These are phyloP conservation scores for Leptodactylus fallax DNA, from an alignment of 2,797 vertebrate genomes.

Conservation along the genomic window DNA sequence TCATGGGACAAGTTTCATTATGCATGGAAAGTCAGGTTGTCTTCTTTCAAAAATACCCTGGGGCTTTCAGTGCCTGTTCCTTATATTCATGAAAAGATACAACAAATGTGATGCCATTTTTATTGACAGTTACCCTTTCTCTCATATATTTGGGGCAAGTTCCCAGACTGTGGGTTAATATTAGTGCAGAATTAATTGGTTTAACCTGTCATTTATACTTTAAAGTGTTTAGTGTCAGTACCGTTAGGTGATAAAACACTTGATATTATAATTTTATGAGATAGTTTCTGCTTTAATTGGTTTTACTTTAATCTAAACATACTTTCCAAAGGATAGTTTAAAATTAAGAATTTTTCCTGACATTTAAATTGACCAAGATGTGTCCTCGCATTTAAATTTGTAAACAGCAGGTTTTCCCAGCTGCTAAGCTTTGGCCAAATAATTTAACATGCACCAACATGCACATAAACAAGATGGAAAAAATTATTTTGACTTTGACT, in stretches of 20 bases:
- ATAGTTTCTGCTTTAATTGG: background rate
- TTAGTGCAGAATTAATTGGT: background rate
- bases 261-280: background rate
- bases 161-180: background rate
- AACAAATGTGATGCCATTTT: background rate
- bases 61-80: background rate
- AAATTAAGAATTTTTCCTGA: background rate
- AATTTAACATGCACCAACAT: background rate
- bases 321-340: background rate
- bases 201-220: background rate
- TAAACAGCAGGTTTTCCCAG: background rate
- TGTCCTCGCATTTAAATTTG: slow-evolving; percentile 3
- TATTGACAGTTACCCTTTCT: background rate
- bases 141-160: background rate
- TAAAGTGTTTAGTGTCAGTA: background rate
- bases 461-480: background rate
- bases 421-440: background rate
- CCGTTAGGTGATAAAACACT: background rate
- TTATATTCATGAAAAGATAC: background rate
- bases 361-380: background rate
- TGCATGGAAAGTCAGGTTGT: background rate
- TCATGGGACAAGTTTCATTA: background rate
- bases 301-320: background rate
- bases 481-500: background rate
- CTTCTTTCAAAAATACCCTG: background rate